Evolutionary conservation across 1,140 invertebrate species (phyloP).

Genomic region (Chironomus striatipennis): DNA sequence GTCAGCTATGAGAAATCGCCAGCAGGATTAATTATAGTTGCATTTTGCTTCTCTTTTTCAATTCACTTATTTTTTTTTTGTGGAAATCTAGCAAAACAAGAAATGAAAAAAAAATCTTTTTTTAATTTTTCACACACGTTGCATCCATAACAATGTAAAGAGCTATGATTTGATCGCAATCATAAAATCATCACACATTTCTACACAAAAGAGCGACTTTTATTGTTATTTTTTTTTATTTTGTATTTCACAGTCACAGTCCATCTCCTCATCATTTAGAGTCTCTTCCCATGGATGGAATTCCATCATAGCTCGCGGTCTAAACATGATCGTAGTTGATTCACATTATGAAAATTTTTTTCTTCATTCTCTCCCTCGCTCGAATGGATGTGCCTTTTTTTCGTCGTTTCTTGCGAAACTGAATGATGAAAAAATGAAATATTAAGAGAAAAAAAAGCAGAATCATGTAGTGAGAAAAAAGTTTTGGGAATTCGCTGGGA

Average conservation of each 20-base stretch:
- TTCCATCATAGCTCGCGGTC: neutral
- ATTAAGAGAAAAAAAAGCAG: neutral
- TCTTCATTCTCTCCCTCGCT: neutral
- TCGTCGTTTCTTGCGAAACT: neutral
- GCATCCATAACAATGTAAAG: too few species aligned
- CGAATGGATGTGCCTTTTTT: neutral
- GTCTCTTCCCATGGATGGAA: conserved; percentile 9
- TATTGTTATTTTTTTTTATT: neutral
- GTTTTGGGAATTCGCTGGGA: neutral
- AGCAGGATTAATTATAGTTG: neutral
- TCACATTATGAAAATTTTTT: neutral
- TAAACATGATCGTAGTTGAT: conserved; percentile 8
- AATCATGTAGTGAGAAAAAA: conserved; percentile 7
- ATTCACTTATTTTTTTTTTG: too few species aligned
- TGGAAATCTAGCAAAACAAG: too few species aligned
- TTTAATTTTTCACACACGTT: too few species aligned
- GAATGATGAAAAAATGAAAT: neutral
- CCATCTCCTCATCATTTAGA: neutral
- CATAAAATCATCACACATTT: neutral
- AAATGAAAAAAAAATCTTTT: too few species aligned
- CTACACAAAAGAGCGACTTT: neutral
- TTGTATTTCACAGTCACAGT: neutral
- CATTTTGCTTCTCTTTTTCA: too few species aligned
- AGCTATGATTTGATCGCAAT: neutral
- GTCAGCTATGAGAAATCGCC: conserved; percentile 12